Evolutionary conservation across 2,888 invertebrate genomes (phyloP).

Genomic region (Apamea crenata): DNA sequence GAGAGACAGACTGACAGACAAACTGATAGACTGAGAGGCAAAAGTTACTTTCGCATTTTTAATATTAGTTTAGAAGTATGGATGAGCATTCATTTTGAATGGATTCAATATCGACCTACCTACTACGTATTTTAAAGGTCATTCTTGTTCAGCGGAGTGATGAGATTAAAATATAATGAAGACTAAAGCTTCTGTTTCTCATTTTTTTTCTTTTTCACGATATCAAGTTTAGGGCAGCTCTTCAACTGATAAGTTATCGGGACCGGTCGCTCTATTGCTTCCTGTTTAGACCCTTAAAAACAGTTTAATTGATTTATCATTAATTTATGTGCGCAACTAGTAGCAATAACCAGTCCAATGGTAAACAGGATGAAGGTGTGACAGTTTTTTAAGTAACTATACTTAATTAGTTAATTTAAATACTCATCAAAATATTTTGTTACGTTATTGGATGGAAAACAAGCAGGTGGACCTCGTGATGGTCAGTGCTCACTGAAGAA

Average conservation of each 20-base stretch:
- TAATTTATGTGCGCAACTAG: slow-evolving; percentile 4
- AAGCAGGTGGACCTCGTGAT: too few species aligned
- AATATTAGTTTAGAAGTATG: not conserved
- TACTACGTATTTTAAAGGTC: too few species aligned
- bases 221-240: slow-evolving; percentile 7
- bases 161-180: too few species aligned
- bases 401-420: not conserved
- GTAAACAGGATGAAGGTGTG: slow-evolving; percentile 5
- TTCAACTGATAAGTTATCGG: slow-evolving; percentile 10
- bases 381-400: not conserved
- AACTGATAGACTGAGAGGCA: not conserved
- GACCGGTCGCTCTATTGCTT: slow-evolving; percentile 47
- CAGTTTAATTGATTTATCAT: slow-evolving; percentile 14
- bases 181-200: not conserved
- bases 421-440: not conserved
- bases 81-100: not conserved
- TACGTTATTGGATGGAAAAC: too few species aligned
- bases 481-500: not conserved
- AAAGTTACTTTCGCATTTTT: not conserved
- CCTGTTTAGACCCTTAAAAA: slow-evolving; percentile 35
- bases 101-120: not conserved
- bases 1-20: too few species aligned
- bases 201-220: not conserved
- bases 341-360: not conserved
- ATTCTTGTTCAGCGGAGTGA: not conserved